Conservation (phyloP, 1,140 invertebrate genomes). For the Microvelia longipes region DNA sequence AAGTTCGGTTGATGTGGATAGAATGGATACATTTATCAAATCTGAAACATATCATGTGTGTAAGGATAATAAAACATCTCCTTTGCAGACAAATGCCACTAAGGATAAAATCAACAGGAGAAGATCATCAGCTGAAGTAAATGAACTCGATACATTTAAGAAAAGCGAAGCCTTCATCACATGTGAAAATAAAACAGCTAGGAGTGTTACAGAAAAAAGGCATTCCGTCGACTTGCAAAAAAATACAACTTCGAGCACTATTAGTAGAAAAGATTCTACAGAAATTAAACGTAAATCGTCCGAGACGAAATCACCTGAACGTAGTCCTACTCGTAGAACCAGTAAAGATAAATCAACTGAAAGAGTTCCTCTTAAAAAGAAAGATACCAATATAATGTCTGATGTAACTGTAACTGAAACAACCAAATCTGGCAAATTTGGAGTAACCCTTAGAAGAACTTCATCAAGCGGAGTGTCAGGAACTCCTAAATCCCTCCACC, state of each 20-base stretch:
- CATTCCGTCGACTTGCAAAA: conserved; percentile 2
- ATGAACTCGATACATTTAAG: neutral
- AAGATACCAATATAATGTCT: neutral
- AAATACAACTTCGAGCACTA: neutral
- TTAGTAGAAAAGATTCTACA: conserved; percentile 1
- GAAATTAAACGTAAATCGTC: neutral
- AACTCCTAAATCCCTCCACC: neutral
- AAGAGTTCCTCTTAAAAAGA: neutral
- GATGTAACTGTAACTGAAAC: conserved; percentile 4
- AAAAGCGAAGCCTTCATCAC: neutral
- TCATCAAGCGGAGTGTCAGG: conserved; percentile 12
- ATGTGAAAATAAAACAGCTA: neutral
- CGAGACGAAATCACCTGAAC: conserved; percentile 7
- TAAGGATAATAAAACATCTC: neutral
- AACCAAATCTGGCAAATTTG: conserved; percentile 38
- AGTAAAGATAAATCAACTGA: conserved; percentile 11
- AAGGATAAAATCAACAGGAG: neutral
- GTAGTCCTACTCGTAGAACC: neutral
- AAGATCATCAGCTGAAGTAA: neutral
- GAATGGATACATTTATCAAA: neutral
- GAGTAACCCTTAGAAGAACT: conserved; percentile 40
- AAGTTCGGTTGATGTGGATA: neutral
- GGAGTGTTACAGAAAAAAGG: neutral
- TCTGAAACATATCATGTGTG: neutral
- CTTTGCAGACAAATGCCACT: neutral